Conservation (phyloP, 2,797 vertebrate species). For the Cirrhinus mrigala region DNA sequence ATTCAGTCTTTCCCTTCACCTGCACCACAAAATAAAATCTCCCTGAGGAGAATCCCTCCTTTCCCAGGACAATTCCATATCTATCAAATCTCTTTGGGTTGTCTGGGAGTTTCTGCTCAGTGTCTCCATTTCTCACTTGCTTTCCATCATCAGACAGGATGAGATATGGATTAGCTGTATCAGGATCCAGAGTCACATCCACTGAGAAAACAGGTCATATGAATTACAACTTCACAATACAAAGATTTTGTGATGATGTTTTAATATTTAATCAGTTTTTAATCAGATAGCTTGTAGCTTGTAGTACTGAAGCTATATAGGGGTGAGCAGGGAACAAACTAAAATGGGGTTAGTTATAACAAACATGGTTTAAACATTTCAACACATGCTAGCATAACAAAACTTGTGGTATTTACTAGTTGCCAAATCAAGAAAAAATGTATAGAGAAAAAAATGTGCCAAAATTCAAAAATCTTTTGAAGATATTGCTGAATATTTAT, state of each 20-base stretch:
- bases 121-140: background rate
- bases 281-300: background rate
- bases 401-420: too few species aligned
- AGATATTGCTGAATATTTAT: too few species aligned
- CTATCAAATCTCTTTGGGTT: conserved; percentile 15
- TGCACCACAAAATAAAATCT: conserved; percentile 31
- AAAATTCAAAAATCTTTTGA: too few species aligned
- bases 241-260: background rate
- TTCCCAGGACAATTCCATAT: background rate
- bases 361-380: too few species aligned
- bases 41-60: conserved; percentile 45
- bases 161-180: accelerated
- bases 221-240: background rate
- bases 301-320: background rate
- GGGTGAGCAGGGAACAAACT: too few species aligned
- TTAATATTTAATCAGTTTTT: background rate
- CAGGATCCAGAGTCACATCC: conserved; percentile 20
- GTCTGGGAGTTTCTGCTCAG: background rate
- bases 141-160: conserved; percentile 6
- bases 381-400: too few species aligned
- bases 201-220: background rate
- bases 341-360: too few species aligned
- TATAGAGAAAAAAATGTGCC: too few species aligned
- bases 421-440: too few species aligned
- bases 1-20: conserved; percentile 14